Percentiles rank a stretch among this genome's conserved stretches.
Conservation (phyloP, 2,797 vertebrate genomes). For the Esox masquinongy region DNA sequence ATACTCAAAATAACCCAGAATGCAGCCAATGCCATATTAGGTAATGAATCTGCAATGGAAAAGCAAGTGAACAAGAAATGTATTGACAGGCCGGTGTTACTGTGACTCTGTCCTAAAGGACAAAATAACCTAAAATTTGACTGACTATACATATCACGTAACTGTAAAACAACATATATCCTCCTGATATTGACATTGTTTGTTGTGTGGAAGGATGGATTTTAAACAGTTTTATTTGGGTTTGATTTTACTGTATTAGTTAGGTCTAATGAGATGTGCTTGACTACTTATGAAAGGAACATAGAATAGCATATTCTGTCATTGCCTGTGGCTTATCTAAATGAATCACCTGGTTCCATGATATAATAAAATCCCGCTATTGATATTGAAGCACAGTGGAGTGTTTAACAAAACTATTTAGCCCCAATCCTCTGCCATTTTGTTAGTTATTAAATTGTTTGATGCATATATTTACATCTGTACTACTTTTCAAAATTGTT, state of each 20-base stretch:
- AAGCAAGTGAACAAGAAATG: conserved; percentile 81
- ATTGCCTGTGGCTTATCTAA: conserved; percentile 37
- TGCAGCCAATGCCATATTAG: conserved; percentile 92
- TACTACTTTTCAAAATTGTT: neutral
- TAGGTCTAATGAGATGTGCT: conserved; percentile 38
- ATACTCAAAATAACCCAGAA: conserved; percentile 95
- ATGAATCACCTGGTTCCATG: conserved; percentile 43
- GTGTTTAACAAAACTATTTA: conserved; percentile 25
- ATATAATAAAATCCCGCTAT: conserved; percentile 51
- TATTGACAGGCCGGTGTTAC: conserved; percentile 85
- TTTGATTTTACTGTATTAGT: conserved; percentile 31
- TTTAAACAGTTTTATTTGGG: conserved; percentile 22
- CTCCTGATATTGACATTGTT: conserved; percentile 21
- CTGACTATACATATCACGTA: conserved; percentile 27
- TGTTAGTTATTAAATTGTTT: conserved; percentile 27
- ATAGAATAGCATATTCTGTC: conserved; percentile 36
- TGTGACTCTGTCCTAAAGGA: conserved; percentile 63
- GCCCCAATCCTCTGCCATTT: conserved; percentile 2
- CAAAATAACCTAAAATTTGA: conserved; percentile 55
- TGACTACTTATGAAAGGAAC: conserved; percentile 14
- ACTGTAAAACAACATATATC: conserved; percentile 1
- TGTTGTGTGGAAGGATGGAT: conserved; percentile 31
- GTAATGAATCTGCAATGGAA: conserved; percentile 83
- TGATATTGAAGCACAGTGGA: conserved; percentile 25
- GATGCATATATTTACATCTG: conserved; percentile 4